phyloP scores from a whole-genome alignment of 2,888 invertebrate species.

The Falcaria lacertinaria region DNA sequence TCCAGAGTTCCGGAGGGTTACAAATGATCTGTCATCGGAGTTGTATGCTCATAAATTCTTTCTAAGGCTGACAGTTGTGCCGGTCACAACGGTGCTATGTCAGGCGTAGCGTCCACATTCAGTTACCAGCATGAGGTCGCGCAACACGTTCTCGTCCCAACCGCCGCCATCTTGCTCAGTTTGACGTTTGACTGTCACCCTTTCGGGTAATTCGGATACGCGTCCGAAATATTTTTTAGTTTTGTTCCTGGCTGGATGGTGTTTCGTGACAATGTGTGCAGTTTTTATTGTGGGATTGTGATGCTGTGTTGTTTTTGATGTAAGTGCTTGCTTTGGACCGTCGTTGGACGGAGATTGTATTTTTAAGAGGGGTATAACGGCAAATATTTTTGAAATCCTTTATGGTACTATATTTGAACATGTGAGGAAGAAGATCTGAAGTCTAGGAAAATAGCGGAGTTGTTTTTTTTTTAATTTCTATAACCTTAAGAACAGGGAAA shows the following conservation, averaged over 20 bases:
- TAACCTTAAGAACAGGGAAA: no score
- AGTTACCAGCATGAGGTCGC: conserved; percentile 55
- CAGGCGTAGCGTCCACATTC: conserved; percentile 42
- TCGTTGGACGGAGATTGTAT: no score
- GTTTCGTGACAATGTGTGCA: conserved; percentile 24
- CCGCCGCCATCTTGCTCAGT: conserved; percentile 39
- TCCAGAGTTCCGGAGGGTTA: conserved; percentile 54
- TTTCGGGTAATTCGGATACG: conserved; percentile 23
- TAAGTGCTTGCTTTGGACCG: neutral
- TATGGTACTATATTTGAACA: no score
- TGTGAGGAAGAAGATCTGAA: no score
- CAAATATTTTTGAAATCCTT: no score
- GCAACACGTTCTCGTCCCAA: conserved; percentile 47
- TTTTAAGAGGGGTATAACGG: no score
- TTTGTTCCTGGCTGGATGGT: conserved; percentile 17
- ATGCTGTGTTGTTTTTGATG: conserved; percentile 33
- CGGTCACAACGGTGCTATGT: conserved; percentile 53
- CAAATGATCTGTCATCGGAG: conserved; percentile 27
- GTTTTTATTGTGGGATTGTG: conserved; percentile 20
- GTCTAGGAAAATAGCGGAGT: no score
- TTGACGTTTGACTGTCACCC: conserved; percentile 27
- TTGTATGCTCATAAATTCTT: conserved; percentile 71
- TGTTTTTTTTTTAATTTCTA: no score
- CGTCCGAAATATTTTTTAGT: conserved; percentile 17
- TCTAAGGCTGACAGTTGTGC: conserved; percentile 66